These are phyloP conservation scores for Drosophila antonietae DNA, from an alignment of 2,888 invertebrate genomes.

Conservation along the genomic window DNA sequence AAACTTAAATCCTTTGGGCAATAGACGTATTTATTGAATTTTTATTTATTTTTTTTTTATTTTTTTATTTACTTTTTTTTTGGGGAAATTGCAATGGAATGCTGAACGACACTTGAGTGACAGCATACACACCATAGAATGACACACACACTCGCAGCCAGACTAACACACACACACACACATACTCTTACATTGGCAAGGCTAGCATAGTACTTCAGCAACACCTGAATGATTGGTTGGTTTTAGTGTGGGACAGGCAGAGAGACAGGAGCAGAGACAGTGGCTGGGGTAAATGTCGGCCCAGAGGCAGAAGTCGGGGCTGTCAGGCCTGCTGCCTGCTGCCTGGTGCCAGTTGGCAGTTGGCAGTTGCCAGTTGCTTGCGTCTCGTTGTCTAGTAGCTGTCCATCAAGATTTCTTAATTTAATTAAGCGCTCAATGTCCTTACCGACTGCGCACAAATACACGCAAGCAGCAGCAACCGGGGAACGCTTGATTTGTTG, in stretches of 20 bases:
- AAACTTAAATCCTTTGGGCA: too few relatives aligned
- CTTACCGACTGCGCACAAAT: conserved; percentile 56
- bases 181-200: conserved; percentile 26
- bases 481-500: conserved; percentile 74
- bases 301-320: not conserved
- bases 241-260: conserved; percentile 12
- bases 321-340: conserved; percentile 29
- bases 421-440: conserved; percentile 80
- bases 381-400: conserved; percentile 74
- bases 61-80: conserved; percentile 10
- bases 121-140: conserved; percentile 49
- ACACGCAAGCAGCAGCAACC: conserved; percentile 27
- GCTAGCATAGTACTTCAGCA: conserved; percentile 57
- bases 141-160: conserved; percentile 14
- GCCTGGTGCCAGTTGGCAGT: conserved; percentile 22
- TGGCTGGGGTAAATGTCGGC: not conserved
- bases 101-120: conserved; percentile 65
- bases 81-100: conserved; percentile 48
- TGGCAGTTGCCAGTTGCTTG: conserved; percentile 17
- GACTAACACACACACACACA: conserved; percentile 5
- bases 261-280: not conserved
- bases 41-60: too few relatives aligned
- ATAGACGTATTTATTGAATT: too few relatives aligned
- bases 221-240: conserved; percentile 67
- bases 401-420: conserved; percentile 77